These are phyloP conservation scores for Orcinus orca DNA, from an alignment of 2,113 vertebrate genomes.

Conservation along the genomic window DNA sequence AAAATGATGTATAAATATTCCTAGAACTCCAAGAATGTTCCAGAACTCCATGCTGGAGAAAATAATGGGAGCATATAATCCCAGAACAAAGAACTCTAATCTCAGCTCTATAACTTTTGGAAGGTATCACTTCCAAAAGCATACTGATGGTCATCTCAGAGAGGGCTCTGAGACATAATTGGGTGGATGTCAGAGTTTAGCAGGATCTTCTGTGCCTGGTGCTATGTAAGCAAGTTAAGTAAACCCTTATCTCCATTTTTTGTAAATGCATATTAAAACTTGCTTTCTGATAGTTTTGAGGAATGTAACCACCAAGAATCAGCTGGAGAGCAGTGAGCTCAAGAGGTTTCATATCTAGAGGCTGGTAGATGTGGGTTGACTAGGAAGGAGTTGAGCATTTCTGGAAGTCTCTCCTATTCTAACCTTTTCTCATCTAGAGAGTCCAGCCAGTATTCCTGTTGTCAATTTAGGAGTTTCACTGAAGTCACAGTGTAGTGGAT, in stretches of 20 bases:
- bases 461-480: neutral
- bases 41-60: neutral
- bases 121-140: neutral
- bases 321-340: neutral
- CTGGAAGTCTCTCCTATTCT: neutral
- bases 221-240: neutral
- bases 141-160: neutral
- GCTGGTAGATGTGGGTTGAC: neutral
- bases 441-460: neutral
- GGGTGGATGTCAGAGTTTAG: neutral
- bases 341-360: neutral
- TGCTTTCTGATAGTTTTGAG: slow-evolving; percentile 12
- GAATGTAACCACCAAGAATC: neutral
- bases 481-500: neutral
- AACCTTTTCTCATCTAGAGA: neutral
- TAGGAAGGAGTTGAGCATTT: slow-evolving; percentile 3
- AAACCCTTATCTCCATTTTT: neutral
- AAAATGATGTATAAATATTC: neutral
- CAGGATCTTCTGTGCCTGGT: neutral
- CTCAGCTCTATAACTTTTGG: neutral
- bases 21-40: neutral
- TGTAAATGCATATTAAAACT: slow-evolving; percentile 24
- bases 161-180: neutral
- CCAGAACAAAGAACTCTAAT: neutral
- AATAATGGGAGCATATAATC: neutral